These are phyloP conservation scores for Pachycephus smyrnensis DNA, from an alignment of 2,888 invertebrate genomes.

Conservation along the genomic window DNA sequence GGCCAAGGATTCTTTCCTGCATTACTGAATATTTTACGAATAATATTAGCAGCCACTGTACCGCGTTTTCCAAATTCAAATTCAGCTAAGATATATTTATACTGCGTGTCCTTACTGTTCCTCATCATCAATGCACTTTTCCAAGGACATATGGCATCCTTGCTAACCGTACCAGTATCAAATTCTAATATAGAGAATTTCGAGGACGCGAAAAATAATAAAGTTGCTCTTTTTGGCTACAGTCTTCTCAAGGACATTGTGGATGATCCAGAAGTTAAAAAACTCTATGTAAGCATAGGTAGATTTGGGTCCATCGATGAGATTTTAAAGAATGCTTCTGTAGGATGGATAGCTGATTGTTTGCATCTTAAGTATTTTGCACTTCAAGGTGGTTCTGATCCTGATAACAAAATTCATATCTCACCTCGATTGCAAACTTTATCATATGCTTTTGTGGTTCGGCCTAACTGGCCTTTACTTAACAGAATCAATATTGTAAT, in stretches of 20 bases:
- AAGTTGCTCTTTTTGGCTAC: constrained; percentile 9
- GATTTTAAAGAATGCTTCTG: not conserved
- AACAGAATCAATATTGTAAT: constrained; percentile 26
- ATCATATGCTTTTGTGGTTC: not conserved
- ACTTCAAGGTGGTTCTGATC: not conserved
- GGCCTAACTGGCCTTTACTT: constrained; percentile 35
- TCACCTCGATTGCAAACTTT: not conserved
- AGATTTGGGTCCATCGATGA: not conserved
- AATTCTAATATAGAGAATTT: constrained; percentile 28
- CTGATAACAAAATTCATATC: not conserved
- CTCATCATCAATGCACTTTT: constrained; percentile 32
- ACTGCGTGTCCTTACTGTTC: constrained; percentile 23
- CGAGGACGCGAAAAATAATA: constrained; percentile 21
- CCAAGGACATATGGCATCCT: constrained; percentile 34
- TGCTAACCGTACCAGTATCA: constrained; percentile 30
- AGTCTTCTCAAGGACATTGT: constrained; percentile 5
- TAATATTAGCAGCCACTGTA: constrained; percentile 30
- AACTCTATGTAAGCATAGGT: not conserved
- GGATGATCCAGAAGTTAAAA: not conserved
- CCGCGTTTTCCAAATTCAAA: constrained; percentile 13
- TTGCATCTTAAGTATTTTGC: not conserved
- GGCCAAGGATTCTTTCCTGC: constrained; percentile 19
- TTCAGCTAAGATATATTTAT: constrained; percentile 28
- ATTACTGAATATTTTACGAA: constrained; percentile 30
- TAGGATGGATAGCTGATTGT: not conserved